A percentile compares a stretch with the other conserved stretches of the same genome.
phyloP scores from a whole-genome alignment of 2,113 vertebrate species.

The Catharus bicknelli region DNA sequence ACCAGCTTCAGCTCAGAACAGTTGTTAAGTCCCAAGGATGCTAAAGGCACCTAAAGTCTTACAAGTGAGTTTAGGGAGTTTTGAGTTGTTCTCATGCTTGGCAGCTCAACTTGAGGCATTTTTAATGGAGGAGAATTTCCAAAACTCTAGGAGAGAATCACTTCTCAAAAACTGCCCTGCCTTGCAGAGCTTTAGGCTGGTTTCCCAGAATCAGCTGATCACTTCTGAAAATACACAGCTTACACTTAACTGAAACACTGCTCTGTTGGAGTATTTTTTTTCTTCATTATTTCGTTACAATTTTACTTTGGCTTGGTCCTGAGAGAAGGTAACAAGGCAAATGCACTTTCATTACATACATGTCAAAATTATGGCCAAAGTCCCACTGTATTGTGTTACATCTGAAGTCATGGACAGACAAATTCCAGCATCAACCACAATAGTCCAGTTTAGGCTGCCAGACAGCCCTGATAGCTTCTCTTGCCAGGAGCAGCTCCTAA shows the following conservation, averaged over 20 bases:
- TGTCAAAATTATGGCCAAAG: background rate
- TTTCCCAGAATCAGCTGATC: constrained; percentile 12
- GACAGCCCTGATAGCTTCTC: background rate
- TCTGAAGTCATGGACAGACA: background rate
- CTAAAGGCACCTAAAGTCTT: background rate
- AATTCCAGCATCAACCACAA: background rate
- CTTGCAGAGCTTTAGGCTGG: background rate
- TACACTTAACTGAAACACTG: background rate
- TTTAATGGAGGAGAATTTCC: background rate
- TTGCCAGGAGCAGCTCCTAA: constrained; percentile 4
- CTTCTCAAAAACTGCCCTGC: background rate
- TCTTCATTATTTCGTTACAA: background rate
- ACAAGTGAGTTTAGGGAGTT: background rate
- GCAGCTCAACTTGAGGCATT: background rate
- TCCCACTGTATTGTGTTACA: background rate
- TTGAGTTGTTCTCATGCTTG: background rate
- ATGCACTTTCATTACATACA: background rate
- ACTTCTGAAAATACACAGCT: background rate
- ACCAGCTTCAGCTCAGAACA: background rate
- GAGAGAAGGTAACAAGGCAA: background rate
- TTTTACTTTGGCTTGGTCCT: background rate
- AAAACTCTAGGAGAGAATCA: background rate
- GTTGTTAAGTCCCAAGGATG: background rate
- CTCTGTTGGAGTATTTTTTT: background rate
- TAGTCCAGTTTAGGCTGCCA: background rate